phyloP scores from a whole-genome alignment of 2,888 invertebrate species.

The Cancer borealis region DNA sequence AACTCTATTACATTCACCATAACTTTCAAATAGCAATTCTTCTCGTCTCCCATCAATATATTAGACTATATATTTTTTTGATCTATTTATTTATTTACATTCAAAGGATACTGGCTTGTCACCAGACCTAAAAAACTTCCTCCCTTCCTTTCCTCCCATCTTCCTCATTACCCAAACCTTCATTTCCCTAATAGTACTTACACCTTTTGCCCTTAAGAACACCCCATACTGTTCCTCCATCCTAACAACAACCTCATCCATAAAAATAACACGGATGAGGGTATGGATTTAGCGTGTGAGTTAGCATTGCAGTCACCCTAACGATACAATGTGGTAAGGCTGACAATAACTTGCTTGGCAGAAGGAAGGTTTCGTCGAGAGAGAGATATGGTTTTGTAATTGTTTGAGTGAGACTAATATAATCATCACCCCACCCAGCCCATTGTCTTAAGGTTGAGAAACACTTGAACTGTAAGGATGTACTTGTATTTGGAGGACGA shows the following conservation, averaged over 20 bases:
- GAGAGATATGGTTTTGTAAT: background rate
- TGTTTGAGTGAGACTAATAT: background rate
- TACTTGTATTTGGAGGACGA: background rate
- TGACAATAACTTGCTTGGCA: conserved; percentile 1
- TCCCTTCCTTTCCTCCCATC: background rate
- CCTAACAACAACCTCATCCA: background rate
- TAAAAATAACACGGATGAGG: background rate
- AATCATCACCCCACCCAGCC: background rate
- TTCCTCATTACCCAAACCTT: background rate
- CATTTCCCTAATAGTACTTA: too few species aligned
- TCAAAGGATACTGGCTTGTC: too few species aligned
- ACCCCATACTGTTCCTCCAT: background rate
- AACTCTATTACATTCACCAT: background rate
- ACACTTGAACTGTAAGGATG: background rate
- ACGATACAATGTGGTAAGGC: background rate
- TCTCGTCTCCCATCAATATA: background rate
- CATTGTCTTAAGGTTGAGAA: background rate
- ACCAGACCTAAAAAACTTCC: too few species aligned
- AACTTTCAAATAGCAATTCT: background rate
- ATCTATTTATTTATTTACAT: too few species aligned
- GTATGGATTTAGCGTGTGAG: background rate
- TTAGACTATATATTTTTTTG: too few species aligned
- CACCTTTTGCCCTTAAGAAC: background rate
- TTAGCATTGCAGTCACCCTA: background rate
- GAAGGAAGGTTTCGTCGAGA: background rate